phyloP scores from a whole-genome alignment of 2,888 invertebrate genomes.

The Scaptomyza caliginosa region DNA sequence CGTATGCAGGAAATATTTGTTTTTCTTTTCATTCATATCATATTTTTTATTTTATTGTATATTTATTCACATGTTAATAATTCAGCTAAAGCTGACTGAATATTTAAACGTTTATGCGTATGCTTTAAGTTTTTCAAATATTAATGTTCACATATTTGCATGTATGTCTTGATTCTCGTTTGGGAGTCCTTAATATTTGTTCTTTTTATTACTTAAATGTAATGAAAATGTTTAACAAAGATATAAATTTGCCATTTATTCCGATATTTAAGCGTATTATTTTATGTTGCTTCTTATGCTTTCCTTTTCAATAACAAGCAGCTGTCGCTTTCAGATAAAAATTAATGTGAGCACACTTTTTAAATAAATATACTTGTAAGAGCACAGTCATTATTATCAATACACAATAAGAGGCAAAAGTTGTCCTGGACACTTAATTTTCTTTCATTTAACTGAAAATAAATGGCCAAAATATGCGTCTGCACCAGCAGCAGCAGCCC shows the following conservation, averaged over 20 bases:
- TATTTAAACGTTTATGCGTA: conserved; percentile 7
- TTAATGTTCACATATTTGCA: not conserved
- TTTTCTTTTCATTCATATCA: conserved; percentile 2
- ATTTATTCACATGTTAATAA: conserved; percentile 74
- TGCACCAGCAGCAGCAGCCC: conserved; percentile 20
- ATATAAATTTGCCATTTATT: conserved; percentile 2
- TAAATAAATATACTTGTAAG: not conserved
- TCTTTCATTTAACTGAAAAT: conserved; percentile 70
- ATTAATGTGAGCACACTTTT: conserved; percentile 60
- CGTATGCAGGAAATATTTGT: conserved; percentile 18
- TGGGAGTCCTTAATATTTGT: no score
- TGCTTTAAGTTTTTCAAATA: not conserved
- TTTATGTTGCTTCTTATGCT: not conserved
- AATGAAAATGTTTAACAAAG: not conserved
- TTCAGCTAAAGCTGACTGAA: conserved; percentile 37
- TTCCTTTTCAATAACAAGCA: conserved; percentile 40
- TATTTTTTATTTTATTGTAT: conserved; percentile 32
- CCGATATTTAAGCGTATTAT: conserved; percentile 12
- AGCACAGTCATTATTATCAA: conserved; percentile 69
- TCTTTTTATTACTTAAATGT: no score
- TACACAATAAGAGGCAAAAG: conserved; percentile 60
- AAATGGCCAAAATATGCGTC: conserved; percentile 63
- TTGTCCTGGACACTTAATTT: conserved; percentile 65
- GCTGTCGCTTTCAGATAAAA: conserved; percentile 68
- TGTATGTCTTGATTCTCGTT: not conserved